phyloP scores from a whole-genome alignment of 2,113 vertebrate species.

The Heterocephalus glaber region DNA sequence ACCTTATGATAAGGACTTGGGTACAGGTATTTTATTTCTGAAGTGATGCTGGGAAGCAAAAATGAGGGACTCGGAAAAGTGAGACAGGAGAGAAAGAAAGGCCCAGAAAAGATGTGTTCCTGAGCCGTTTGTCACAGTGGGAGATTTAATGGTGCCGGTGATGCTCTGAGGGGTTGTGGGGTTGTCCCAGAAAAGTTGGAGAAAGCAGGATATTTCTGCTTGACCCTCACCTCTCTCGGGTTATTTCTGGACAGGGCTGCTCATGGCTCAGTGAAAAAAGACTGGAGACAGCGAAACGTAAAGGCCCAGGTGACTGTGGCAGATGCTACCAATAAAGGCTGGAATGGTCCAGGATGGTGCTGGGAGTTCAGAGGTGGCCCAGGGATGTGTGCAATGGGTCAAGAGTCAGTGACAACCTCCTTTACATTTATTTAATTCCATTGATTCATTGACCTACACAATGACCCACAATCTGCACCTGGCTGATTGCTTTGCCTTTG shows the following conservation, averaged over 20 bases:
- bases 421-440: not conserved
- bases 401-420: not conserved
- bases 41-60: not conserved
- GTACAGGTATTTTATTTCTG: not conserved
- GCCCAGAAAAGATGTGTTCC: not conserved
- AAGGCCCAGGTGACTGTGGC: not conserved
- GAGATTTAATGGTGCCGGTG: not conserved
- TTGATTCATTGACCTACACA: not conserved
- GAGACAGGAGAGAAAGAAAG: not conserved
- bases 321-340: not conserved
- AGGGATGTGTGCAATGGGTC: too few species aligned
- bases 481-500: not conserved
- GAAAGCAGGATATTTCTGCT: not conserved
- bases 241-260: not conserved
- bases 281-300: not conserved
- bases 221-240: not conserved
- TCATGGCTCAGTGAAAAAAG: not conserved
- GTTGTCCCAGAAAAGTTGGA: not conserved
- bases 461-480: not conserved
- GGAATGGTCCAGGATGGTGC: accelerated
- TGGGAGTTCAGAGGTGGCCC: not conserved
- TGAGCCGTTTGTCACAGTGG: not conserved
- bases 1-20: not conserved
- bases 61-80: not conserved
- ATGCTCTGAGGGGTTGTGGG: not conserved